Base-by-base conservation (phyloP, 2,113 vertebrate genomes). In the Myrmecobius fasciatus region DNA sequence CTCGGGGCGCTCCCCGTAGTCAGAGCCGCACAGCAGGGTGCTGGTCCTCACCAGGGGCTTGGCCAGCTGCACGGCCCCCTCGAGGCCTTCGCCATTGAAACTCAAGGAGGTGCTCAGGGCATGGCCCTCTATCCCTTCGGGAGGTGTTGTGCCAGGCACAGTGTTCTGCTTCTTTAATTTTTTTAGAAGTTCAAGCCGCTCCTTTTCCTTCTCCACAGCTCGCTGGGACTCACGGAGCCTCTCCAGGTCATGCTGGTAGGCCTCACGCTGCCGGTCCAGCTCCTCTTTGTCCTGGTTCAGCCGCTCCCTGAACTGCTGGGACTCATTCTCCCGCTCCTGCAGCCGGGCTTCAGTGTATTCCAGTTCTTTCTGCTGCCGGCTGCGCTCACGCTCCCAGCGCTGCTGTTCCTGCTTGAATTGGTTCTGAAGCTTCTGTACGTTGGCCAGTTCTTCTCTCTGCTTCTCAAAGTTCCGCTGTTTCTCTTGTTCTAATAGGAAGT, bases 191-290 rank as follows among this genome's bases (percentile, higher is more conserved):
- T 99, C 99, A 20, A 99, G 98, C 0, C 99, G 99, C 94, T 99
- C 99, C 1, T 96, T 99, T 91, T 99, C 99, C 0, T 98, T 99
- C 97, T 99, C 99, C 0, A 99, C 99, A 0, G 99, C 96, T 17
- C 99, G 98, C 96, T 99, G 99, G 47, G 99, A 99, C 95, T 99
- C 99, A 6, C 99, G 97, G 91, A 99, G 98, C 54, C 99, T 98
- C 98, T 99, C 99, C 93, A 99, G 98, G 97, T 99, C 99, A 0
- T 99, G 99, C 98, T 99, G 99, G 98, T 99, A 99, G 36, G 98
- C 99, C 96, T 99, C 98, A n/a, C 98, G 98, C 94, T 99, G 99
- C 46, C 94, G 97, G 95, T 99, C 99, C 25, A 99, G 98, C 94
- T 99, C 99, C 2, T 98, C 98, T 47, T 97, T 98, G 52, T 99